A percentile compares a stretch with the other conserved stretches of the same genome.
These are phyloP conservation scores for Calameuta filiformis DNA, from an alignment of 2,888 invertebrate genomes.

Conservation along the genomic window DNA sequence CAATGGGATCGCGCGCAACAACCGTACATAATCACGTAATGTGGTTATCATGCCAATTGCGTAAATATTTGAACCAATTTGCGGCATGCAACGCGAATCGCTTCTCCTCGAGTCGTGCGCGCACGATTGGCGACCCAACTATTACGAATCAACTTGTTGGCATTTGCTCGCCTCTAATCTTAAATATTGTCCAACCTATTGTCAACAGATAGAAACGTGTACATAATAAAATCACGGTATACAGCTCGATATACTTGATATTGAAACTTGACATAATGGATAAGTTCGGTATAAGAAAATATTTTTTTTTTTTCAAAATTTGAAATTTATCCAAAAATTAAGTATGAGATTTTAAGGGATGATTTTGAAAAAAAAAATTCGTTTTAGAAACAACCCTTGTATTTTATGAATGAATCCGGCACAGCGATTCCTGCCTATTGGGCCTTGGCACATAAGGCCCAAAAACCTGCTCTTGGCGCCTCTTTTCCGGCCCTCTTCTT, in stretches of 20 bases:
- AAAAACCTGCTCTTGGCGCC: slow-evolving; percentile 4
- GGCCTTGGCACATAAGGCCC: neutral
- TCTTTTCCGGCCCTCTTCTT: neutral
- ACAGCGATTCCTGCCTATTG: neutral
- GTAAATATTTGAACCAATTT: slow-evolving; percentile 65
- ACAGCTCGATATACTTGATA: neutral
- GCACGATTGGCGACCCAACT: slow-evolving; percentile 39
- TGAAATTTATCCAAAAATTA: neutral
- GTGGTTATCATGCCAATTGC: slow-evolving; percentile 64
- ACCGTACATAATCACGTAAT: slow-evolving; percentile 63
- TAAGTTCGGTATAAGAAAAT: no score
- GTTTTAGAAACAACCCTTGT: neutral
- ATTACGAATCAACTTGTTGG: slow-evolving; percentile 46
- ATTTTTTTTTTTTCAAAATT: no score
- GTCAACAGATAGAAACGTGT: neutral
- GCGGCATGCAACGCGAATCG: slow-evolving; percentile 55
- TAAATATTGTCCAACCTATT: neutral
- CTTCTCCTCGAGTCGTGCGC: slow-evolving; percentile 8
- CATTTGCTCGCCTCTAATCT: slow-evolving; percentile 23
- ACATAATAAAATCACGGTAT: neutral
- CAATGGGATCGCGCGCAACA: slow-evolving; percentile 55
- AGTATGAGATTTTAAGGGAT: neutral
- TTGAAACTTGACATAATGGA: neutral
- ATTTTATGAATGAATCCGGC: neutral
- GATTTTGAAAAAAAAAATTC: neutral